Conservation (phyloP, 2,888 invertebrate species). For the Arenicola marina region DNA sequence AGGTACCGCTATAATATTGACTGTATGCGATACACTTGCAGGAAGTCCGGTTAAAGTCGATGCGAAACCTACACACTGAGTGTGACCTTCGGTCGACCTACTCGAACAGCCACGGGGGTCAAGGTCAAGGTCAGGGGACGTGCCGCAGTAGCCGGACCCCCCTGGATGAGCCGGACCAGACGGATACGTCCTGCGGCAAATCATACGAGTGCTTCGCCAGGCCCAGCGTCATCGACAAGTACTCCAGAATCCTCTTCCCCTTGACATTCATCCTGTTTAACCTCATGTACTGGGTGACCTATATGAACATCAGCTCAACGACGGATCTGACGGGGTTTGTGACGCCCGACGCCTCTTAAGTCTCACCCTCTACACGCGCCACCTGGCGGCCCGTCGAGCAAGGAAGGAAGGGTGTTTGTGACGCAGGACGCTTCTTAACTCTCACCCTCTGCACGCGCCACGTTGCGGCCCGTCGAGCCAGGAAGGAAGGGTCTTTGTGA, state of each 20-base stretch:
- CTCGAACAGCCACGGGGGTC: neutral
- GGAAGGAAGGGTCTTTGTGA: no score
- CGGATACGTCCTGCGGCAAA: no score
- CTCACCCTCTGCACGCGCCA: no score
- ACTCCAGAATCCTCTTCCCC: slow-evolving; percentile 2
- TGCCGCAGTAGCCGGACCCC: slow-evolving; percentile 2
- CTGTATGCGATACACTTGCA: no score
- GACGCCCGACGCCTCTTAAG: neutral
- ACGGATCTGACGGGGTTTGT: neutral
- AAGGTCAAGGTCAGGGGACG: neutral
- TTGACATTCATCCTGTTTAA: neutral
- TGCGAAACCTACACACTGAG: slow-evolving; percentile 29
- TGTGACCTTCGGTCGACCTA: slow-evolving; percentile 20
- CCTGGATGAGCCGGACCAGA: neutral
- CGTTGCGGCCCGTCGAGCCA: no score
- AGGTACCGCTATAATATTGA: no score
- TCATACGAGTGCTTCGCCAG: no score
- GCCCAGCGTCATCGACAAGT: slow-evolving; percentile 2
- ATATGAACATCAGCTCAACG: neutral
- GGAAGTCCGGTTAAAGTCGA: slow-evolving; percentile 28
- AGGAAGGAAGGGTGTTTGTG: no score
- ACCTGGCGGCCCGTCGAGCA: no score
- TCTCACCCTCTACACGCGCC: no score
- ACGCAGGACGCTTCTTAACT: no score
- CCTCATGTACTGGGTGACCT: slow-evolving; percentile 7